Conservation (phyloP, 30 jellyfish, hydroid and myxozoan species). For the Mastigias papua region DNA sequence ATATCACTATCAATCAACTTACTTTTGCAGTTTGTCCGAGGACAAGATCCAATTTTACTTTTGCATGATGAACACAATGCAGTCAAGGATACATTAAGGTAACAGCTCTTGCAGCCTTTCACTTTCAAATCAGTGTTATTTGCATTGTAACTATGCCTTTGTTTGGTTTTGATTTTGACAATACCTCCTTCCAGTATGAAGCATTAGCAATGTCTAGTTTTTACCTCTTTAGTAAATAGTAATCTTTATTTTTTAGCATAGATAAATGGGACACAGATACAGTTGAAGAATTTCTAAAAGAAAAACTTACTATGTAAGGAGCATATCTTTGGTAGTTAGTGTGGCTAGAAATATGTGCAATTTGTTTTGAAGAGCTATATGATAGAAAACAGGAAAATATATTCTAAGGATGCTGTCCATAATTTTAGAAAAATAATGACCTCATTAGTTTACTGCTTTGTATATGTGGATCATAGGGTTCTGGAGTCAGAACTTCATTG, state of each 20-base stretch:
- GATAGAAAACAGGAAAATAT: not conserved
- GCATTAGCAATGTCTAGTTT: too few species aligned
- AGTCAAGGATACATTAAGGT: constrained; percentile 95
- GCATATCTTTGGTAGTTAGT: not conserved
- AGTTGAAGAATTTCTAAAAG: constrained; percentile 86
- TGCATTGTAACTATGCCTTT: not conserved
- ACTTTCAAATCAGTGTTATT: not conserved
- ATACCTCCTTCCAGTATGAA: not conserved
- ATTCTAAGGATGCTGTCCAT: too few species aligned
- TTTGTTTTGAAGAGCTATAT: not conserved
- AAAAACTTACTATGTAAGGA: constrained; percentile 65
- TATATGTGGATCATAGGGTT: too few species aligned
- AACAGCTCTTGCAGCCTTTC: not conserved
- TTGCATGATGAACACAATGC: constrained; percentile 85
- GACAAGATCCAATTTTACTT: constrained; percentile 89
- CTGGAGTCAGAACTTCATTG: not conserved
- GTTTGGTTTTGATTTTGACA: not conserved
- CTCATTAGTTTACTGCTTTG: too few species aligned
- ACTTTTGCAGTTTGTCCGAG: constrained; percentile 86
- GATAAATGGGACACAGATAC: constrained; percentile 99
- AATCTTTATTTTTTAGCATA: constrained; percentile 80
- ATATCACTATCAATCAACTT: not conserved
- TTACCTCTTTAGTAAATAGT: too few species aligned
- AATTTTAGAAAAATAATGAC: too few species aligned
- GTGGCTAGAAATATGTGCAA: not conserved